Base-by-base conservation (phyloP, 2,797 vertebrate genomes). In the Spondyliosoma cantharus region DNA sequence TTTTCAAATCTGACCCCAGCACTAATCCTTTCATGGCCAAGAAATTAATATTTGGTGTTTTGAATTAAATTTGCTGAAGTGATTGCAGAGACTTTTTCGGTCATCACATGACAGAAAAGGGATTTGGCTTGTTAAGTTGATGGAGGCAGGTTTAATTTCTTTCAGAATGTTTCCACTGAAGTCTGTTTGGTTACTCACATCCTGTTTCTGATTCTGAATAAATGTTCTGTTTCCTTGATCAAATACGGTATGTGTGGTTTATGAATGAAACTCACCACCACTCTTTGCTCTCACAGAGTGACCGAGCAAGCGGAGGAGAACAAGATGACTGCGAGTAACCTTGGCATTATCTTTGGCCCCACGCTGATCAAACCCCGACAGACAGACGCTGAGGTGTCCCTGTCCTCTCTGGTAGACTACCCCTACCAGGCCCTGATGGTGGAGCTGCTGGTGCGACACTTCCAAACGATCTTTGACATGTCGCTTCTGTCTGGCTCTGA, bases 331-430 rank as follows among this genome's bases (percentile, higher is more conserved):
- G 95, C 97, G 14, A 98, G 97, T 90, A 99, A 99, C 88, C 95
- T 99, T 86, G 98, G 97, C 7, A 97, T 99, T 45, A 99, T 99
- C 93, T 99, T 99, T 73, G 98, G 97, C 57, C 98, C 98, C 56
- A 99, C 97, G 2, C 95, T 99, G 80, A 94, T 99, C 61, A 97
- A 97, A 80, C 97, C 97, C 0, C 95, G 96, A 45, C 97, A 97
- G 86, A 95, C 95, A 0, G 95, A 98, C 5, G 96, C 97, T 0
- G 96, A 98, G 2, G 95, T 98, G 87, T 98, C 97, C 17, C 94
- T 99, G 58, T 99, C 97, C 0, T 98, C 98, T 0, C 93, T 99
- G 83, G 97, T 97, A 76, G 98, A 99, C 85, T 99, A 99, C 89
- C 97, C 98, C 3, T 96, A 97, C 85, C 98, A 99, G 92, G 98